phyloP scores from a whole-genome alignment of 2,888 invertebrate genomes.

The Papilio protenor region DNA sequence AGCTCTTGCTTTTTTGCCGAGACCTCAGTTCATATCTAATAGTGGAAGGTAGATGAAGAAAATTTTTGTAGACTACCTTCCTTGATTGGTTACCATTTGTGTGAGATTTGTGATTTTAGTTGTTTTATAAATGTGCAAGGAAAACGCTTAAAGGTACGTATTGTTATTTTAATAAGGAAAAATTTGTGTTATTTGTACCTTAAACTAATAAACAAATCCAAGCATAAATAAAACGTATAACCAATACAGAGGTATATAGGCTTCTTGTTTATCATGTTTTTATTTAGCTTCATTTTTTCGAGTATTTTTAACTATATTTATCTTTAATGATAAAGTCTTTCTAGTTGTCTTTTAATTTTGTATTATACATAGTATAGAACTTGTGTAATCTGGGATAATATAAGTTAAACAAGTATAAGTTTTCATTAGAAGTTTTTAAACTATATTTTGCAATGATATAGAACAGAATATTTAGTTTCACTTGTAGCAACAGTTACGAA shows the following conservation, averaged over 20 bases:
- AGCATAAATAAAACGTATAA: too few relatives aligned
- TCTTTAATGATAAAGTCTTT: not conserved
- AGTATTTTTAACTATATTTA: not conserved
- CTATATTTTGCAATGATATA: not conserved
- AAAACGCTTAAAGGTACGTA: conserved; percentile 7
- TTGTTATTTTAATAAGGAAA: not conserved
- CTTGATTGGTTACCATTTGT: not conserved
- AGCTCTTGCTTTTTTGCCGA: conserved; percentile 15
- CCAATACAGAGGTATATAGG: too few relatives aligned
- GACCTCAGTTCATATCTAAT: not conserved
- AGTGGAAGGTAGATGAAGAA: conserved; percentile 33
- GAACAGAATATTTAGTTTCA: not conserved
- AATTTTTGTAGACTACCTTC: not conserved
- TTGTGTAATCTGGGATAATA: not conserved
- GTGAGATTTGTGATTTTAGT: not conserved
- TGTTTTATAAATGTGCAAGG: not conserved
- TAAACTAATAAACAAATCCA: not conserved
- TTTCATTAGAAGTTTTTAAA: not conserved
- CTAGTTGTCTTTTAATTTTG: not conserved
- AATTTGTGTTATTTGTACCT: not conserved
- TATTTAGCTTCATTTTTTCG: not conserved
- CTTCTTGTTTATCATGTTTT: not conserved
- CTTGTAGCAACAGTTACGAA: not conserved
- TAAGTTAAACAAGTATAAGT: not conserved
- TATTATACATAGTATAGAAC: not conserved